Base-by-base conservation (phyloP, 2,888 invertebrate genomes). In the Alentia gelatinosa region DNA sequence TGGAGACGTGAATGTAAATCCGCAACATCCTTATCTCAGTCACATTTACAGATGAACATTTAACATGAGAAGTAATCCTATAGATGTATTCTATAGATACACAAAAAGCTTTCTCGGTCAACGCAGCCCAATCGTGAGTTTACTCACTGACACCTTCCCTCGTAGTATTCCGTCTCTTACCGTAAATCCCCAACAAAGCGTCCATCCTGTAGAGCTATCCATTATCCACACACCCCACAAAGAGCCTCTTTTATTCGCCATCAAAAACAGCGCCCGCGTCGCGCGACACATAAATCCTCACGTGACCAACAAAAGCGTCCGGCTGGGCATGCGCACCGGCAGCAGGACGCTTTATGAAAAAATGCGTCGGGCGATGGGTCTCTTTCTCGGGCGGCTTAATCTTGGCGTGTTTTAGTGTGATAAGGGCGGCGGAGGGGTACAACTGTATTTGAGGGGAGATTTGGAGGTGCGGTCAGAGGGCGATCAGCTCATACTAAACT, bases 401-500 rank as follows among this genome's bases (percentile, higher is more conserved):
- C 68, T 68, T 26, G 68, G 68, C 26, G 68, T 68, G 68, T 68
- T 68, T 68, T 68, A 68, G 68, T 68, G 68, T 68, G 68, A 68
- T 68, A 68, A 68, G 68, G 68, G 30, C 68, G 33, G 68, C 30
- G 68, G 68, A 68, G 68, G 68, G 68, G 30, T 68, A 68, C 68
- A 68, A 26, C 68, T 68, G 68, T 68, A 68, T 68, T 68, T 68
- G 68, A 68, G 68, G 1, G 68, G 68, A 68, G 68, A 68, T 68
- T 68, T 26, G 68, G 68, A 3, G 26, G 30, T 30, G 68, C 30
- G 68, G 68, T 30, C 68, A 30, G 33, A 26, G 68, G 26, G 68
- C 33, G 23, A 4, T 26, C 26, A 26, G 68, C 33, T 19, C 30
- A 30, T 30, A 26, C 68, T 68, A 68, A 68, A 68, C 68, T 12